Evolutionary conservation across 2,797 vertebrate genomes (phyloP), one percentile per base, ranked within the genome.

Genomic region (Hemitrygon akajei): DNA sequence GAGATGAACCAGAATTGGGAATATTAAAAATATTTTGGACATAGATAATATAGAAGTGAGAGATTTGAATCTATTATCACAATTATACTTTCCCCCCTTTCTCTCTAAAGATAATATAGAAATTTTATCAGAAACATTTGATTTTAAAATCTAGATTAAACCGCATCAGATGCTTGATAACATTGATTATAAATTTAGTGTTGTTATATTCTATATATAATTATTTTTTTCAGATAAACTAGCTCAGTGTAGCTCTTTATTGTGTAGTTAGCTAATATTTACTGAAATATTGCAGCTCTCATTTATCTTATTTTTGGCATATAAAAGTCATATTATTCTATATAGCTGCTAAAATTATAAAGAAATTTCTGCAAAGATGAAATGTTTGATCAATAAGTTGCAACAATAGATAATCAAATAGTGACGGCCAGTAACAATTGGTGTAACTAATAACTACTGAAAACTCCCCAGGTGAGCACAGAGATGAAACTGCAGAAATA

Each of bases 271-370:
- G 34, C n/a, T 34, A 89, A 66, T 1, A 14, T 91, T 69, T 91
- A 69, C 27, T 86, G 82, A 11, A 86, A 27, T 25, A 40, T 6
- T 91, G 87, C 40, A 91, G 10, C 37, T 40, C 63, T 37, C 87
- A 86, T 91, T 91, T 71, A 37, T 91, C n/a, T 91, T 91, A 66
- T 71, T 40, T 69, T 71, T 91, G 60, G 47, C 16, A 20, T 37
- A 71, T 22, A 37, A 71, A 86, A 56, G 2, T 47, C 10, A 20
- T 40, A 10, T 91, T 91, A 91, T 1, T 91, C 37, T 7, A 73
- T 40, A 40, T 40, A 91, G 11, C 22, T n/a, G 37, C 34, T 91
- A 40, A 71, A 40, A 91, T 71, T 71, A n/a, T 10, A 34, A 34
- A 91, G 34, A n/a, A 91, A 91, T n/a, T 22, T 71, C 7, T 91